These are phyloP conservation scores for Arbacia lixula DNA, from an alignment of 53 echinoderm and acorn worm genomes.

Conservation along the genomic window DNA sequence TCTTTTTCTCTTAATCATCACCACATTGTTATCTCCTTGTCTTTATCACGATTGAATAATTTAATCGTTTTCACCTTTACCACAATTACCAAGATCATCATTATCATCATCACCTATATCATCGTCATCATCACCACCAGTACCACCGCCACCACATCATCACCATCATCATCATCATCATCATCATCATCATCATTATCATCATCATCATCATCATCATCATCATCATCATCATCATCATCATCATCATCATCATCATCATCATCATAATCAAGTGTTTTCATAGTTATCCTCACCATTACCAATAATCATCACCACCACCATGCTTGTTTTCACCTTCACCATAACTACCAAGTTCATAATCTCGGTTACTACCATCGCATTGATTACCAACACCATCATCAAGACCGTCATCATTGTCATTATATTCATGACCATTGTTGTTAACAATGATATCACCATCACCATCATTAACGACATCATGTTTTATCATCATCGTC, in stretches of 20 bases:
- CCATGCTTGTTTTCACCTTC: not conserved
- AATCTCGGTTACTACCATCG: not conserved
- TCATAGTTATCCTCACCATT: not conserved
- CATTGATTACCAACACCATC: not conserved
- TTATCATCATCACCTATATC: not conserved
- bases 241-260: constrained; percentile 21
- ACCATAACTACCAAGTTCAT: constrained; percentile 7
- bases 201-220: constrained; percentile 37
- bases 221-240: constrained; percentile 56
- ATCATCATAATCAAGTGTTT: constrained; percentile 3
- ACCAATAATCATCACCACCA: not conserved
- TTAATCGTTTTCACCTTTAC: not conserved
- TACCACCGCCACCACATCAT: not conserved
- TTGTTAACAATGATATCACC: not conserved
- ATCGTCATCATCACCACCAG: not conserved
- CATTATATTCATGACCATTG: constrained; percentile 12
- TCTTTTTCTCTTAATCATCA: not conserved
- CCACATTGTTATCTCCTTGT: not conserved
- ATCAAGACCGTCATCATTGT: constrained; percentile 17
- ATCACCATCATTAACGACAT: not conserved
- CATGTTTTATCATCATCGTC: not conserved
- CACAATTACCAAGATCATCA: not conserved
- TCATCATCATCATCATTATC: constrained; percentile 49
- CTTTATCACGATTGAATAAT: not conserved
- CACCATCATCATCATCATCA: constrained; percentile 54